These are phyloP conservation scores for Ceratosolen solmsi DNA, from an alignment of 1,140 invertebrate genomes.

Conservation along the genomic window DNA sequence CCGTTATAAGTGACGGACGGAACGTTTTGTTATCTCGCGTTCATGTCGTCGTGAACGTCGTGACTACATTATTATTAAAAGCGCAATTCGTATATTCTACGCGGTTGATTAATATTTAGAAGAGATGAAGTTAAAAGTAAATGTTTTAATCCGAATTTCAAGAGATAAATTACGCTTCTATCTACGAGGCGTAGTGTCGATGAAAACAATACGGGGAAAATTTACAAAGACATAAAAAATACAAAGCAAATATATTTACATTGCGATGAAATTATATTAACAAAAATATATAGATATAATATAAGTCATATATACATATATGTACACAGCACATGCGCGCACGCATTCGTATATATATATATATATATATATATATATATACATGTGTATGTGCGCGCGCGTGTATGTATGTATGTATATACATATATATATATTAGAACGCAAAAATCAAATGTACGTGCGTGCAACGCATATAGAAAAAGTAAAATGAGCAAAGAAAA, in stretches of 20 bases:
- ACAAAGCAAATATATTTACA: slow-evolving; percentile 53
- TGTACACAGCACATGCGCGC: neutral
- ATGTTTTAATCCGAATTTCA: slow-evolving; percentile 33
- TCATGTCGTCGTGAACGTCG: slow-evolving; percentile 22
- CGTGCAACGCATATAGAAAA: slow-evolving; percentile 25
- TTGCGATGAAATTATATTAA: slow-evolving; percentile 47
- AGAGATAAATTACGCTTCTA: slow-evolving; percentile 15
- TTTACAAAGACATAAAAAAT: slow-evolving; percentile 41
- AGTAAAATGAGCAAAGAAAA: neutral
- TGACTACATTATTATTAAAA: slow-evolving; percentile 41
- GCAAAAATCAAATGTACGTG: slow-evolving; percentile 52
- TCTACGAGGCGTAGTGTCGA: neutral
- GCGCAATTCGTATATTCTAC: slow-evolving; percentile 44
- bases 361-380: slow-evolving; percentile 10
- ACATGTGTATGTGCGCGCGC: too few species aligned
- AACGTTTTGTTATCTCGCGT: slow-evolving; percentile 34
- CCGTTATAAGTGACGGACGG: neutral
- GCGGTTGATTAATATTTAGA: slow-evolving; percentile 38
- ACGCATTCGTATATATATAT: slow-evolving; percentile 22
- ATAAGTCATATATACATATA: slow-evolving; percentile 21
- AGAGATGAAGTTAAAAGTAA: neutral
- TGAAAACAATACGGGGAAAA: slow-evolving; percentile 39
- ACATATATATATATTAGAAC: slow-evolving; percentile 43
- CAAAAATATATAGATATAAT: slow-evolving; percentile 48
- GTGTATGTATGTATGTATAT: neutral